phyloP scores from a whole-genome alignment of 2,113 vertebrate genomes.

The Rhadina sibilatrix region DNA sequence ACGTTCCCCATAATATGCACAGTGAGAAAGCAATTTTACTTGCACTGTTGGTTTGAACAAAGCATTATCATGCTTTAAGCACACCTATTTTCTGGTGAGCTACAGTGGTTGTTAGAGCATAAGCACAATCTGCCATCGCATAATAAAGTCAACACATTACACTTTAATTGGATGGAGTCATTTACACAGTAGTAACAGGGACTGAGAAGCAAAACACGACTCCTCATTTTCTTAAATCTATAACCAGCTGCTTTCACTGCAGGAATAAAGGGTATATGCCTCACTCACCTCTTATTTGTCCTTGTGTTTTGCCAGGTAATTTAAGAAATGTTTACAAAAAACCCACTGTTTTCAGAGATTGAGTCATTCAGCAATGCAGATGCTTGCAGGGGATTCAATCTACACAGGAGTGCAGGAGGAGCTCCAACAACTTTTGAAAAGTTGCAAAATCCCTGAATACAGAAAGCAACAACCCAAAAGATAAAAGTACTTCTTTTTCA shows the following conservation, averaged over 20 bases:
- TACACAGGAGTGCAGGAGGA: not conserved
- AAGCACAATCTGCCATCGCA: conserved; percentile 23
- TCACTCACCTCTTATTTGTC: not conserved
- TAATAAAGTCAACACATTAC: conserved; percentile 63
- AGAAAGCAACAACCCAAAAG: not conserved
- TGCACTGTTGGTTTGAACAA: not conserved
- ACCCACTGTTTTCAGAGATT: not conserved
- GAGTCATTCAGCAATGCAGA: not conserved
- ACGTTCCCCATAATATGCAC: not conserved
- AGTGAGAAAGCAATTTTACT: not conserved
- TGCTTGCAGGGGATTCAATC: not conserved
- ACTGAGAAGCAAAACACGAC: conserved; percentile 32
- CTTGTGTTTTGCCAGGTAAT: not conserved
- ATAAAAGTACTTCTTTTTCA: not conserved
- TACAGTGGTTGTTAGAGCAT: conserved; percentile 33
- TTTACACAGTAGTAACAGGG: conserved; percentile 58
- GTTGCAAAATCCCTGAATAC: not conserved
- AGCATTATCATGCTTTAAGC: conserved; percentile 1
- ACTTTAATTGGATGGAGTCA: conserved; percentile 59
- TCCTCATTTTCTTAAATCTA: conserved; percentile 34
- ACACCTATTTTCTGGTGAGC: conserved; percentile 39
- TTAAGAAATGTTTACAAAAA: conserved; percentile 10
- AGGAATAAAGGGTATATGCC: not conserved
- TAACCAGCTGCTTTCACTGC: conserved; percentile 44
- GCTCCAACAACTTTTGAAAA: not conserved